A percentile compares a stretch with the other conserved stretches of the same genome.
These are phyloP conservation scores for Leucopsar rothschildi DNA, from an alignment of 2,113 vertebrate genomes.

Conservation along the genomic window DNA sequence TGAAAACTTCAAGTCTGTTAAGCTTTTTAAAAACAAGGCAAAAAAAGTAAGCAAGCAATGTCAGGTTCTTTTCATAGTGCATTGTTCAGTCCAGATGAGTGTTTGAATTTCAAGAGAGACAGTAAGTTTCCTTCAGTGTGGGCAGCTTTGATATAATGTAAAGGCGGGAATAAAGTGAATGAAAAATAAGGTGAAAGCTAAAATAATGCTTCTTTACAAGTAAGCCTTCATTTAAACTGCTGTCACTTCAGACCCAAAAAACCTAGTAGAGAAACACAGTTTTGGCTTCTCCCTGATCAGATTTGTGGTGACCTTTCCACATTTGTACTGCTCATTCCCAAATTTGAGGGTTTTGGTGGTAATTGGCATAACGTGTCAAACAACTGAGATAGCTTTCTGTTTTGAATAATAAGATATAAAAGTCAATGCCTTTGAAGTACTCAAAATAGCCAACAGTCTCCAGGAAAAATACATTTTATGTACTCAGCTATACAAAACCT, in stretches of 20 bases:
- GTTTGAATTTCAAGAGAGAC: not conserved
- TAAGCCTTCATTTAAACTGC: not conserved
- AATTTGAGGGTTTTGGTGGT: not conserved
- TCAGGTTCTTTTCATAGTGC: not conserved
- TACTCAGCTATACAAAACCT: not conserved
- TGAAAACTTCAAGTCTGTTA: not conserved
- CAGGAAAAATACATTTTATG: not conserved
- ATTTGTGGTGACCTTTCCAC: not conserved
- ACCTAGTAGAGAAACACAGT: not conserved
- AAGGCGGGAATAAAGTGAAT: not conserved
- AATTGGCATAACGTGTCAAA: not conserved
- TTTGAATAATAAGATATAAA: not conserved
- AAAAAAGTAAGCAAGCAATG: not conserved
- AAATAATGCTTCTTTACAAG: not conserved
- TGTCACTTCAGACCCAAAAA: not conserved
- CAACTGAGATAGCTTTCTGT: not conserved
- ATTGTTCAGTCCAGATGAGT: not conserved
- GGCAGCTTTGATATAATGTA: not conserved
- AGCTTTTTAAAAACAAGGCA: not conserved
- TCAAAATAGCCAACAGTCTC: not conserved
- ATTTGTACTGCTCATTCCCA: not conserved
- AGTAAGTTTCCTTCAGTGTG: not conserved
- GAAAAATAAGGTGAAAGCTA: not conserved
- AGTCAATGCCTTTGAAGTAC: not conserved
- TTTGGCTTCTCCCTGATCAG: not conserved